These are phyloP conservation scores for Zygogramma bicolorata DNA, from an alignment of 2,888 invertebrate genomes.

Conservation along the genomic window DNA sequence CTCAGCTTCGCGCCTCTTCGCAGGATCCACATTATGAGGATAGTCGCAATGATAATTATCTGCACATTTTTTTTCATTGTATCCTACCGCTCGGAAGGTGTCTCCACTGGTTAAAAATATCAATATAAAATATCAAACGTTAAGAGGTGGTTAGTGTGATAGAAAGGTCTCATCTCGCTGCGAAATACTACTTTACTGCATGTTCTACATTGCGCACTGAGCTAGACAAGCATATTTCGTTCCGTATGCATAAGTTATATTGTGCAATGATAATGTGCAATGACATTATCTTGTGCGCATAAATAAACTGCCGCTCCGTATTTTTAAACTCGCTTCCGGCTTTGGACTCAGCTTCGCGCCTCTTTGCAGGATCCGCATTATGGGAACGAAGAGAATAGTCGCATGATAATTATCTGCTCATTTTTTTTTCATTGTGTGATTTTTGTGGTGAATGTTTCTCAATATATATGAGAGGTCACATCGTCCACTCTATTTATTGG, in stretches of 20 bases:
- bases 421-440: neutral
- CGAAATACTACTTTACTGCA: conserved; percentile 61
- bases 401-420: neutral
- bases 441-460: too few species aligned
- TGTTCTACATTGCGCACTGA: conserved; percentile 59
- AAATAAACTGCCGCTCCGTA: conserved; percentile 37
- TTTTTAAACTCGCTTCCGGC: conserved; percentile 38
- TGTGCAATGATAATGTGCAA: too few species aligned
- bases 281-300: conserved; percentile 60
- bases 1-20: neutral
- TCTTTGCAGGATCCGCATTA: neutral
- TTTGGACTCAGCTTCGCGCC: conserved; percentile 11
- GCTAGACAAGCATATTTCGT: conserved; percentile 65
- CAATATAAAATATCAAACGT: too few species aligned
- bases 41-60: neutral
- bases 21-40: neutral
- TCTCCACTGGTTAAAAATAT: too few species aligned
- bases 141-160: too few species aligned
- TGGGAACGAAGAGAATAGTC: neutral
- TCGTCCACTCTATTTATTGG: too few species aligned
- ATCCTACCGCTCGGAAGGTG: too few species aligned
- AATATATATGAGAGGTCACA: too few species aligned
- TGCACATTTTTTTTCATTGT: neutral
- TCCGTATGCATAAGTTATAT: conserved; percentile 63
- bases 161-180: conserved; percentile 61